A percentile compares a stretch with the other conserved stretches of the same genome.
Evolutionary conservation across 1,140 invertebrate species (phyloP).

Genomic region (Drosophila oshimai): DNA sequence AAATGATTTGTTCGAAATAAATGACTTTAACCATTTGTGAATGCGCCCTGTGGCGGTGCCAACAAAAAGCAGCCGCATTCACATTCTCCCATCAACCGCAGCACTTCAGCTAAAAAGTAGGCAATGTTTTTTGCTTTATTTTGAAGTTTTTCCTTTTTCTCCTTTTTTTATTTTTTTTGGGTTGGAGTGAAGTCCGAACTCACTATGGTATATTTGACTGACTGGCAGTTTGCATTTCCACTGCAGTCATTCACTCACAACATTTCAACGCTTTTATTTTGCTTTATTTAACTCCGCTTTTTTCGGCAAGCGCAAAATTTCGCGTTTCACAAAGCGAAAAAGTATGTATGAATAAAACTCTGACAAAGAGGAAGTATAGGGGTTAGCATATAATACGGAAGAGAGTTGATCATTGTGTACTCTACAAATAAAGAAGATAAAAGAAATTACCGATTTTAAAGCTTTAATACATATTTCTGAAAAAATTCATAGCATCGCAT

Average conservation of each 20-base stretch:
- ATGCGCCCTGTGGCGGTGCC: constrained; percentile 6
- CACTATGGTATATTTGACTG: constrained; percentile 42
- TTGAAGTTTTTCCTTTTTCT: neutral
- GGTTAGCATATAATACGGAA: constrained; percentile 13
- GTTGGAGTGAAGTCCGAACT: constrained; percentile 19
- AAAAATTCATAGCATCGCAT: neutral
- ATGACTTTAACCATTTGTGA: constrained; percentile 73
- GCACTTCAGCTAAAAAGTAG: constrained; percentile 67
- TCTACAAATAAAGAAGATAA: neutral
- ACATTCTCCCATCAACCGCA: constrained; percentile 47
- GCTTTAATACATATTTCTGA: too few species aligned
- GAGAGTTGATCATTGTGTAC: neutral
- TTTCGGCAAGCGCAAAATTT: constrained; percentile 60
- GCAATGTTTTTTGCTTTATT: constrained; percentile 53
- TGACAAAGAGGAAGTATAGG: constrained; percentile 1
- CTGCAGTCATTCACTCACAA: constrained; percentile 77
- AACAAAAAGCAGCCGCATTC: constrained; percentile 44
- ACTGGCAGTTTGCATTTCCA: constrained; percentile 68
- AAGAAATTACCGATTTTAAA: neutral
- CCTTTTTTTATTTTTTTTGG: too few species aligned
- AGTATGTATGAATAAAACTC: constrained; percentile 36
- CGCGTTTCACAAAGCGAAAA: constrained; percentile 56
- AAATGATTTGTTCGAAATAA: constrained; percentile 77
- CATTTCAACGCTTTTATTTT: constrained; percentile 46
- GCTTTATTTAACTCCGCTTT: neutral